A percentile compares a stretch with the other conserved stretches of the same genome.
These are phyloP conservation scores for Oreortyx pictus DNA, from an alignment of 2,797 vertebrate species.

Conservation along the genomic window DNA sequence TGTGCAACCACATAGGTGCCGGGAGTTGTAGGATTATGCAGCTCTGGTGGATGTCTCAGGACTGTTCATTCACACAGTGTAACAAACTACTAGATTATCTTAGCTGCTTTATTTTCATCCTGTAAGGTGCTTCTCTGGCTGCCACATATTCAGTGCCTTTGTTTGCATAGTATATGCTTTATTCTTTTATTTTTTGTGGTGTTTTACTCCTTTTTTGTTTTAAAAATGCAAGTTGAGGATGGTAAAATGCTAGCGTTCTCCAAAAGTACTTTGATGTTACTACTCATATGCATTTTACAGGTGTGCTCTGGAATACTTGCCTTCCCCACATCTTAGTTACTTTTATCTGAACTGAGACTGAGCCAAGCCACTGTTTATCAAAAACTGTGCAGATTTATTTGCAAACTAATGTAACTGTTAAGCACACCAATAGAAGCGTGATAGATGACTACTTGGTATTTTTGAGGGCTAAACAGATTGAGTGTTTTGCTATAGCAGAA, in stretches of 20 bases:
- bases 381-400: not conserved
- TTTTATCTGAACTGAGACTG: not conserved
- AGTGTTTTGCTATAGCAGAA: not conserved
- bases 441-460: not conserved
- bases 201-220: not conserved
- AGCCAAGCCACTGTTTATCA: not conserved
- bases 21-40: not conserved
- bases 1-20: not conserved
- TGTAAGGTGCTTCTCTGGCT: not conserved
- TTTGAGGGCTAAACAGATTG: not conserved
- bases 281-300: not conserved
- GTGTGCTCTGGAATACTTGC: not conserved
- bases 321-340: not conserved
- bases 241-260: not conserved
- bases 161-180: not conserved
- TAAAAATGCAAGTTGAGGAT: not conserved
- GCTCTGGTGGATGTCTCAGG: fast-evolving
- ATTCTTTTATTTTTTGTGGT: not conserved
- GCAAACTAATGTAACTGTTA: not conserved
- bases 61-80: not conserved
- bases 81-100: not conserved
- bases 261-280: not conserved
- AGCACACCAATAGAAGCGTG: not conserved
- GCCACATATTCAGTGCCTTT: not conserved
- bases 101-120: not conserved